Base-by-base conservation (phyloP, 2,113 vertebrate species). In the Ginglymostoma cirratum region DNA sequence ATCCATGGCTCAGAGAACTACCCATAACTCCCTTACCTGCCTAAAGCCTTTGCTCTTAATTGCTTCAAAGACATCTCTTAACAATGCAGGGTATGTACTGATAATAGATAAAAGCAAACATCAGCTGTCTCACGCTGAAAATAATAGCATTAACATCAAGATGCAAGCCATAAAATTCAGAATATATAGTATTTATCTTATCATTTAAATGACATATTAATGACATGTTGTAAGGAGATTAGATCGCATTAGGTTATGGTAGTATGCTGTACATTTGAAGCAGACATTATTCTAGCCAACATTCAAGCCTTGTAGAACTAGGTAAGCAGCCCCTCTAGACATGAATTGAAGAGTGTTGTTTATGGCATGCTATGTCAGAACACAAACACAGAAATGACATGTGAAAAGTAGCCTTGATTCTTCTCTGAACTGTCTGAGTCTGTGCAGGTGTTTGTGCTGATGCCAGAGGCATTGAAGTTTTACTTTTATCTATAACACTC, bases 391-490 rank as follows among this genome's bases (percentile, higher is more conserved):
- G 27, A 95, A 30, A 48, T 48, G 23, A 30, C 94, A 72, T 95
- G 42, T 95, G 94, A 95, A 76, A 42, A 95, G 69, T 70, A 72
- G 45, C 5, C 69, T 72, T 48, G 42, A 95, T 70, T 67, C 52
- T 72, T 69, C 21, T 3, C 93, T 48, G 66, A 94, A 94, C 45
- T 94, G 66, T 67, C 69, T 42, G 38, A 21, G 93, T 70, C 93
- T 45, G 66, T 45, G 24, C 93, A 94, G 92, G 66, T 94, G 34
- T 70, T 42, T 38, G 42, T 24, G 69, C 30, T 72, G 27, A 17
- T 76, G 67, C 94, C 66, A 45, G 94, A 66, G 94, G 94, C 94
- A 95, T 52, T 72, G 42, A 38, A 48, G 69, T 14, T 89, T 90
- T 61, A 66, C 69, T 72, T 70, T 95, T 76, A 30, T 95, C 67